Evolutionary conservation across 2,888 invertebrate genomes (phyloP).

Genomic region (Drosophila rubida): DNA sequence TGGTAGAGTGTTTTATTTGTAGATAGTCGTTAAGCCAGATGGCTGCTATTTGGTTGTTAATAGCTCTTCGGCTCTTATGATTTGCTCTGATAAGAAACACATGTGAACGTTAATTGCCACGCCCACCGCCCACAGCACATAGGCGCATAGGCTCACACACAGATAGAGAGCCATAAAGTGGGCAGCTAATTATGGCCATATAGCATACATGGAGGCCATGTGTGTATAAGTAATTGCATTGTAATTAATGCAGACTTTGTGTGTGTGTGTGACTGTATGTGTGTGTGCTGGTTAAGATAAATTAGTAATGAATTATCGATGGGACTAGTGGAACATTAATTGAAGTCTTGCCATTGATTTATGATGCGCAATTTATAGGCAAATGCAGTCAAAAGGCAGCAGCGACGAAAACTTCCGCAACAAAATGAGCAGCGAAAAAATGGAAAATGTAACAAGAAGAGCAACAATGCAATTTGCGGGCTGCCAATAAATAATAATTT

Average conservation of each 20-base stretch:
- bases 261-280: neutral
- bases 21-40: neutral
- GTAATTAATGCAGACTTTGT: constrained; percentile 66
- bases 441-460: constrained; percentile 5
- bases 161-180: constrained; percentile 1
- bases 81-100: constrained; percentile 40
- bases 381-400: constrained; percentile 38
- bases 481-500: constrained; percentile 74
- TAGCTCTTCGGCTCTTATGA: constrained; percentile 24
- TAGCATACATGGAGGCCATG: constrained; percentile 26
- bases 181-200: constrained; percentile 54
- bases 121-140: constrained; percentile 33
- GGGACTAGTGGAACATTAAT: constrained; percentile 75
- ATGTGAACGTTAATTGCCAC: constrained; percentile 60
- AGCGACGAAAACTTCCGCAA: constrained; percentile 18
- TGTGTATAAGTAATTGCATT: constrained; percentile 66
- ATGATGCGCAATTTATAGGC: constrained; percentile 64
- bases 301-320: constrained; percentile 76
- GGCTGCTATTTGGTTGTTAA: constrained; percentile 25
- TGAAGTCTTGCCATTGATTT: constrained; percentile 72
- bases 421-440: neutral
- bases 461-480: constrained; percentile 44
- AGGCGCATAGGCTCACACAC: constrained; percentile 13
- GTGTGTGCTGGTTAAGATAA: constrained; percentile 59
- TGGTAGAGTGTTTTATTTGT: neutral